Evolutionary conservation across 2,888 invertebrate genomes (phyloP).

Genomic region (Caenorhabditis becei): DNA sequence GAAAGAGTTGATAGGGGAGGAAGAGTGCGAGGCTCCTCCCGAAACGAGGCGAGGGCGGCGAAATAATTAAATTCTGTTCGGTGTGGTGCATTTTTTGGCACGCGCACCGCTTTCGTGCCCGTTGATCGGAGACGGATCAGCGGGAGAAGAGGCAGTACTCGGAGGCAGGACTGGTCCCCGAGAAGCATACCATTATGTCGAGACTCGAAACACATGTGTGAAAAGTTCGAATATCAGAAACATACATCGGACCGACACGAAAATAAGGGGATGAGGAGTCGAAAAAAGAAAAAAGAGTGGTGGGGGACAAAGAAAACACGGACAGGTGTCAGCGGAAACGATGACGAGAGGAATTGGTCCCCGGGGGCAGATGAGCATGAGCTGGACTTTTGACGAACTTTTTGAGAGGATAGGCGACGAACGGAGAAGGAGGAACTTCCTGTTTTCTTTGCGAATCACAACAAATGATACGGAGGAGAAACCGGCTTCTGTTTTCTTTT

Average conservation of each 20-base stretch:
- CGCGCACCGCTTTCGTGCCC: slow-evolving; percentile 26
- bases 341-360: slow-evolving; percentile 54
- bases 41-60: slow-evolving; percentile 47
- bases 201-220: slow-evolving; percentile 59
- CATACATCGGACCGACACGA: slow-evolving; percentile 27
- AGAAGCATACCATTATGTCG: slow-evolving; percentile 23
- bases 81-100: slow-evolving; percentile 54
- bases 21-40: slow-evolving; percentile 38
- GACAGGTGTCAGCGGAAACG: slow-evolving; percentile 59
- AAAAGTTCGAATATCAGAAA: slow-evolving; percentile 56
- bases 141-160: neutral
- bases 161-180: neutral
- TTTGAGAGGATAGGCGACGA: neutral
- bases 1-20: slow-evolving; percentile 45
- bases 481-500: neutral
- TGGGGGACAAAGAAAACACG: slow-evolving; percentile 30
- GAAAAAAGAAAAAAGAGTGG: slow-evolving; percentile 31
- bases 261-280: neutral
- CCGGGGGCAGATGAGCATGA: slow-evolving; percentile 23
- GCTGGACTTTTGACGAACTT: slow-evolving; percentile 48
- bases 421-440: slow-evolving; percentile 15
- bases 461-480: neutral
- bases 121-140: slow-evolving; percentile 10
- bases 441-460: neutral
- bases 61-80: slow-evolving; percentile 63